Percentiles rank a stretch among this genome's conserved stretches.
phyloP scores from a whole-genome alignment of 2,113 vertebrate genomes.

The Neopipo cinnamomea region DNA sequence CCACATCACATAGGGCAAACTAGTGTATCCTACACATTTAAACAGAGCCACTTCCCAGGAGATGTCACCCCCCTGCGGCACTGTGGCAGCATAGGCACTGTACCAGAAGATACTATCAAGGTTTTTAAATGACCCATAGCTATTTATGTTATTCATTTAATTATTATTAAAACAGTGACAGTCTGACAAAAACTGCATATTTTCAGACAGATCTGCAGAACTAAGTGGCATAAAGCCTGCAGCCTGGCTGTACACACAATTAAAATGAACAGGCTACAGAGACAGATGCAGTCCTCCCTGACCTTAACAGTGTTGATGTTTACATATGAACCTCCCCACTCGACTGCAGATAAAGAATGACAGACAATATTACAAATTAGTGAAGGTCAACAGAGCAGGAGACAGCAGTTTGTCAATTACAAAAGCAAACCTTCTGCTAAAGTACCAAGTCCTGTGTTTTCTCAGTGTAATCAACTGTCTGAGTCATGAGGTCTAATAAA shows the following conservation, averaged over 20 bases:
- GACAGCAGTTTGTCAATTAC: constrained; percentile 67
- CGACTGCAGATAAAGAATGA: constrained; percentile 61
- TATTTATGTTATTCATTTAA: not conserved
- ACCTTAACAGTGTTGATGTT: constrained; percentile 51
- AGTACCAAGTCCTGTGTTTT: constrained; percentile 65
- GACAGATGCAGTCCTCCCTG: not conserved
- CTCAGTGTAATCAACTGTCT: constrained; percentile 73
- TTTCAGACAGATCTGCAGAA: not conserved
- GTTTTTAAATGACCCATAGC: not conserved
- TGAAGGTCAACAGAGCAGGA: constrained; percentile 70
- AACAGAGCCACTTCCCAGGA: not conserved
- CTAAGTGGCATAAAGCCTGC: not conserved
- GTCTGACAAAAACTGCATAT: not conserved
- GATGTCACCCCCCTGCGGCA: rapidly evolving
- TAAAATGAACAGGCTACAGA: constrained; percentile 27
- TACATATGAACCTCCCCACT: constrained; percentile 39
- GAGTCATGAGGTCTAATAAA: constrained; percentile 64
- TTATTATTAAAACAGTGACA: not conserved
- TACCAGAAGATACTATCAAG: not conserved
- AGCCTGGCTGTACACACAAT: not conserved
- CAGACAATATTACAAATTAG: constrained; percentile 70
- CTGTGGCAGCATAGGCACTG: rapidly evolving
- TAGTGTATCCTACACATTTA: rapidly evolving
- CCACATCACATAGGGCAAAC: not conserved
- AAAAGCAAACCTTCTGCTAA: constrained; percentile 56